phyloP scores from a whole-genome alignment of 2,797 vertebrate species.

The Cheirogaleus major region DNA sequence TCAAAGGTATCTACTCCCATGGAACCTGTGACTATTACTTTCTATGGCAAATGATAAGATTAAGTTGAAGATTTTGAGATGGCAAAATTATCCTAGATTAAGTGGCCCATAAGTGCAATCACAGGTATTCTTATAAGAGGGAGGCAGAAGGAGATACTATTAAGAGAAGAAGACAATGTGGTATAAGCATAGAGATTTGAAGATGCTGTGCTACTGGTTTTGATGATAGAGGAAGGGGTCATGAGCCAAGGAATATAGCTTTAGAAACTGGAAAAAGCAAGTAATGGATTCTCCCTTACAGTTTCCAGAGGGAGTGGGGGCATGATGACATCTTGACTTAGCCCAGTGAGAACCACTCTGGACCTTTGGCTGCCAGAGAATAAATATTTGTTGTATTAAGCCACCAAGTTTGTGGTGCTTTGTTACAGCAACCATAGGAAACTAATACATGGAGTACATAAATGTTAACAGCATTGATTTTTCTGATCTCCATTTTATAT shows the following conservation, averaged over 20 bases:
- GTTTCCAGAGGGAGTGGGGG: neutral
- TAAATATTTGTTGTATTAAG: conserved; percentile 1
- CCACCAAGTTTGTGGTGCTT: neutral
- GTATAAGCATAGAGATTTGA: neutral
- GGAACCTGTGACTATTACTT: neutral
- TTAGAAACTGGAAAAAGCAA: neutral
- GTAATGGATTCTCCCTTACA: neutral
- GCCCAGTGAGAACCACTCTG: neutral
- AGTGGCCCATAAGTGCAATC: neutral
- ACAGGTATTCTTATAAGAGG: neutral
- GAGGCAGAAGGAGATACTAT: neutral
- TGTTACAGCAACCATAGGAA: conserved; percentile 1
- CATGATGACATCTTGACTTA: neutral
- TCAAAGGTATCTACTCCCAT: neutral
- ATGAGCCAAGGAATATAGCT: neutral
- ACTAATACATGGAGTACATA: neutral
- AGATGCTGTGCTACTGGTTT: neutral
- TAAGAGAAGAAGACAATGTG: neutral
- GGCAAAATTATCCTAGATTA: neutral
- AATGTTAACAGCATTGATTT: neutral
- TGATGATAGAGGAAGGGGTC: neutral
- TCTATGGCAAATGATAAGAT: neutral
- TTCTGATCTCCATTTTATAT: neutral
- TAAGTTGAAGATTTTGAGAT: neutral
- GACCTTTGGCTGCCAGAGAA: neutral